Percentiles rank a stretch among this genome's conserved stretches.
phyloP scores from a whole-genome alignment of 2,113 vertebrate species.

The Plotosus lineatus region DNA sequence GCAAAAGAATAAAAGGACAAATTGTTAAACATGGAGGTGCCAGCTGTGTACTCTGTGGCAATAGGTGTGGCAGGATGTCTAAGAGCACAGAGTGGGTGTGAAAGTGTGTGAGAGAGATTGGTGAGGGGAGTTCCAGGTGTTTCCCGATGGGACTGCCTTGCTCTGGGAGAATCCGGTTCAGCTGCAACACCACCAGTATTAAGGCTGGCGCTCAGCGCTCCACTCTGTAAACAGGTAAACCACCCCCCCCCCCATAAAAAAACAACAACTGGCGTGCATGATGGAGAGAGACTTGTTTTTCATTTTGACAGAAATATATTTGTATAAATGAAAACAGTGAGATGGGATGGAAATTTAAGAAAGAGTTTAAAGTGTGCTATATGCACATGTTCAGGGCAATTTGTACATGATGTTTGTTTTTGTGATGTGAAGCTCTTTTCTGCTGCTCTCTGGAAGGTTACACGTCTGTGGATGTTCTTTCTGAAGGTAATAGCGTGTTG shows the following conservation, averaged over 20 bases:
- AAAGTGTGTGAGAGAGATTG: neutral
- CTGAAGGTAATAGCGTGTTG: constrained; percentile 12
- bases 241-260: neutral
- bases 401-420: neutral
- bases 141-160: constrained; percentile 41
- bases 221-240: constrained; percentile 47
- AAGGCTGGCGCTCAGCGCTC: constrained; percentile 5
- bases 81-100: constrained; percentile 11
- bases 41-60: constrained; percentile 36
- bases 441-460: constrained; percentile 20
- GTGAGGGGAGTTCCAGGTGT: constrained; percentile 51
- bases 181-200: constrained; percentile 13
- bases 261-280: too few species aligned
- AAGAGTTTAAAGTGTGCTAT: neutral
- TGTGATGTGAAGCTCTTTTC: neutral
- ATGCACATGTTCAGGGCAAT: neutral
- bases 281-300: neutral
- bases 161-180: constrained; percentile 50
- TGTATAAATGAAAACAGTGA: neutral
- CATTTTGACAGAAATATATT: too few species aligned
- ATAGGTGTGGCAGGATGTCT: constrained; percentile 13
- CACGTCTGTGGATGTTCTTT: constrained; percentile 21
- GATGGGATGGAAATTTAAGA: neutral
- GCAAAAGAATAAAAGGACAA: constrained; percentile 10
- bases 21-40: neutral